phyloP scores from a whole-genome alignment of 2,113 vertebrate species.

The Mohoua ochrocephala region DNA sequence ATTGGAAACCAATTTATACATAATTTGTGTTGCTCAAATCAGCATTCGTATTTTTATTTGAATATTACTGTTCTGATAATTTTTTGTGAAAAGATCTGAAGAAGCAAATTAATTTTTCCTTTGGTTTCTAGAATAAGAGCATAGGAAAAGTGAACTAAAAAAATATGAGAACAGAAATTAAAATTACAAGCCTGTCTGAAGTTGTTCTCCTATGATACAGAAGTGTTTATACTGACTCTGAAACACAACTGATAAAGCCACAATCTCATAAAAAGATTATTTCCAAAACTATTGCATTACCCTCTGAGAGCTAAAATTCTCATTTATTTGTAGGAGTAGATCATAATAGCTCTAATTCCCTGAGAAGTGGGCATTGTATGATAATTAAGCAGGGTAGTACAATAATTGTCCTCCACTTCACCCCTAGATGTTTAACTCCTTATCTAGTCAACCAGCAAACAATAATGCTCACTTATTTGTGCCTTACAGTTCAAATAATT shows the following conservation, averaged over 20 bases:
- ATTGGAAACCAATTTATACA: background rate
- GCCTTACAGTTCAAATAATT: constrained; percentile 45
- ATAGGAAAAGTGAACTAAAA: background rate
- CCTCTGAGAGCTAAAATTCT: constrained; percentile 62
- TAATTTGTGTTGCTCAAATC: background rate
- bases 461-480: constrained; percentile 55
- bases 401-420: constrained; percentile 72
- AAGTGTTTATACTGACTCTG: constrained; percentile 51
- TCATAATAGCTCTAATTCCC: constrained; percentile 68
- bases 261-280: constrained; percentile 67
- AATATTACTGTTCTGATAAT: background rate
- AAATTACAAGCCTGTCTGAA: constrained; percentile 12
- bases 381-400: constrained; percentile 59
- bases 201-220: constrained; percentile 28
- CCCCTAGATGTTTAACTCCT: constrained; percentile 70
- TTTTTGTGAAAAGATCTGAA: background rate
- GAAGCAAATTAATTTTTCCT: constrained; percentile 2
- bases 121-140: background rate
- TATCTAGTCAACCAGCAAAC: constrained; percentile 68
- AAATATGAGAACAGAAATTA: background rate
- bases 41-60: background rate
- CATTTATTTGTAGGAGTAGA: constrained; percentile 60
- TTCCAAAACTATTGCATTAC: constrained; percentile 64
- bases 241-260: constrained; percentile 64
- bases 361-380: constrained; percentile 68